Evolutionary conservation across 2,888 invertebrate species (phyloP).

Genomic region (Trachelus troglodyta): DNA sequence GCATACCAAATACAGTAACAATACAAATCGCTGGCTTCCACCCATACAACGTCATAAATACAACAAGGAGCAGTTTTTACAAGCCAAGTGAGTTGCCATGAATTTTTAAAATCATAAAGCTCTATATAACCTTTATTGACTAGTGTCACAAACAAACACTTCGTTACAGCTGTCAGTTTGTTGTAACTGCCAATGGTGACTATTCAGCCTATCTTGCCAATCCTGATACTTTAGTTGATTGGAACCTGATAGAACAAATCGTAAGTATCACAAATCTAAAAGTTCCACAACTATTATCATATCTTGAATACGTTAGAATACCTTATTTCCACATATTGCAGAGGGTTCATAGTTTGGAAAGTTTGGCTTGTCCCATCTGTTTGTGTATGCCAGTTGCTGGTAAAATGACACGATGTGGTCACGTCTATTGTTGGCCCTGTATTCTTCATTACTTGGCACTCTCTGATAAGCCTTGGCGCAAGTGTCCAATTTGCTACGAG

Average conservation of each 20-base stretch:
- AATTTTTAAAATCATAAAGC: not conserved
- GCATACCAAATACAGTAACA: slow-evolving; percentile 37
- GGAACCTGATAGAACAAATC: slow-evolving; percentile 94
- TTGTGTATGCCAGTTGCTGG: slow-evolving; percentile 87
- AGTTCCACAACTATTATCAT: slow-evolving; percentile 49
- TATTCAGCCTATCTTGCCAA: slow-evolving; percentile 82
- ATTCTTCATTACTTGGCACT: slow-evolving; percentile 91
- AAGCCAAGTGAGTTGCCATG: slow-evolving; percentile 80
- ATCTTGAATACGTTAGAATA: not conserved
- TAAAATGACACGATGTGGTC: slow-evolving; percentile 94
- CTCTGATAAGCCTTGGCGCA: slow-evolving; percentile 83
- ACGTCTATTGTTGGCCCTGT: slow-evolving; percentile 97
- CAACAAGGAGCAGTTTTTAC: slow-evolving; percentile 93
- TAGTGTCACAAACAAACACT: not conserved
- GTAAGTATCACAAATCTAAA: slow-evolving; percentile 84
- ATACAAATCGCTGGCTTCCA: slow-evolving; percentile 64
- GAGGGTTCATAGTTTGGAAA: slow-evolving; percentile 75
- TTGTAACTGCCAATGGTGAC: slow-evolving; percentile 85
- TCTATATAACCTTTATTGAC: not conserved
- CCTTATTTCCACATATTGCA: slow-evolving; percentile 48
- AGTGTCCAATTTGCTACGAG: slow-evolving; percentile 94
- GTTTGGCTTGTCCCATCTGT: slow-evolving; percentile 91
- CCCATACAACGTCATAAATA: slow-evolving; percentile 76
- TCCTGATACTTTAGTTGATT: slow-evolving; percentile 91
- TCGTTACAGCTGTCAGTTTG: slow-evolving; percentile 89